phyloP scores from a whole-genome alignment of 2,888 invertebrate genomes.

The Glaucopsyche alexis region DNA sequence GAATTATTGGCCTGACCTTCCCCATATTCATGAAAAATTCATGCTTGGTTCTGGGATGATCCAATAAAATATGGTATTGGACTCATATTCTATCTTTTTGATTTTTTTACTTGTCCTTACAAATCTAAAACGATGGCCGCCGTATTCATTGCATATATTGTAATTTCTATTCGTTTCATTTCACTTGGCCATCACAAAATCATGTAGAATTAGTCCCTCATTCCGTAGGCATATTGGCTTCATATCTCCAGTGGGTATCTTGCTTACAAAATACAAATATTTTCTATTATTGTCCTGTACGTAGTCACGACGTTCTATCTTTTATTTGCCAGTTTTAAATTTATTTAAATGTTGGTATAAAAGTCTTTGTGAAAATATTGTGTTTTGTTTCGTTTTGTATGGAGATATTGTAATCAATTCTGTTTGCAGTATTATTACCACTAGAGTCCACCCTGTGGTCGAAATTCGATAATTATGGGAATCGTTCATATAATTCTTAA shows the following conservation, averaged over 20 bases:
- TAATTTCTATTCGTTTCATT: slow-evolving; percentile 44
- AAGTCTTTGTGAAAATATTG: neutral
- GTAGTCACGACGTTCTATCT: slow-evolving; percentile 22
- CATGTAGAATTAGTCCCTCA: slow-evolving; percentile 63
- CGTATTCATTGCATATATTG: slow-evolving; percentile 41
- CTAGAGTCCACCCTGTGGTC: too few species aligned
- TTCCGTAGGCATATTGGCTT: slow-evolving; percentile 53
- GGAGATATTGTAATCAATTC: neutral
- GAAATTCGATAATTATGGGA: neutral
- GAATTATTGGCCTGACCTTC: too few species aligned
- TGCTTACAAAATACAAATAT: slow-evolving; percentile 27
- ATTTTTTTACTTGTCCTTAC: neutral
- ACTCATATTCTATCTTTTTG: too few species aligned
- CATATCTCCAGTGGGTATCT: slow-evolving; percentile 49
- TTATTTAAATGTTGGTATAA: neutral
- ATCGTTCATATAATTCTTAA: too few species aligned
- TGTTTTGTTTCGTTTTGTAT: neutral
- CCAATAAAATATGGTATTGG: too few species aligned
- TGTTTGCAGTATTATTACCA: neutral
- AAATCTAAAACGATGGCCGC: slow-evolving; percentile 43
- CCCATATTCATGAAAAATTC: too few species aligned
- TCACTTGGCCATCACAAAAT: slow-evolving; percentile 52
- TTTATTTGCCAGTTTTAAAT: neutral
- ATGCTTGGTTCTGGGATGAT: too few species aligned
- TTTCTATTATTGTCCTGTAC: slow-evolving; percentile 23